These are phyloP conservation scores for Eilema sororculum DNA, from an alignment of 2,888 invertebrate genomes.

Conservation along the genomic window DNA sequence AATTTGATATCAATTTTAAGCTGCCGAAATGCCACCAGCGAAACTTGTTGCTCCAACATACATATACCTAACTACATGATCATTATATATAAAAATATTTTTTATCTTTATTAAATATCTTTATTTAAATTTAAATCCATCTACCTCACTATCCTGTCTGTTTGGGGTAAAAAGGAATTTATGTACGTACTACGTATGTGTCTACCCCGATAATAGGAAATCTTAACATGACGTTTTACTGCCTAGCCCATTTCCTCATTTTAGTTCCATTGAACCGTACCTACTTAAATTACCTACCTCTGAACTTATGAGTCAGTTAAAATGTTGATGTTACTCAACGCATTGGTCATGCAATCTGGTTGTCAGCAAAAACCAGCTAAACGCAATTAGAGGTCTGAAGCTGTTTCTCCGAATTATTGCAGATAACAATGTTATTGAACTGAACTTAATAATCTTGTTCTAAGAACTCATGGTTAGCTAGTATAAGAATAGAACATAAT, in stretches of 20 bases:
- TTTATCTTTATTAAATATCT: not conserved
- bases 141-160: too few relatives aligned
- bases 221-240: not conserved
- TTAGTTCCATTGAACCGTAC: conserved; percentile 18
- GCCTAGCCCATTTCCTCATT: conserved; percentile 23
- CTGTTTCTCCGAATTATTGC: conserved; percentile 59
- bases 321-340: conserved; percentile 71
- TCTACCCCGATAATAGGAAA: not conserved
- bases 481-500: conserved; percentile 55
- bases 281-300: conserved; percentile 26
- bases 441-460: conserved; percentile 60
- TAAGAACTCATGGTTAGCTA: conserved; percentile 51
- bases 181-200: too few relatives aligned
- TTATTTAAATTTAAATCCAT: too few relatives aligned
- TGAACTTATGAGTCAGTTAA: conserved; percentile 67
- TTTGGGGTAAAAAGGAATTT: not conserved
- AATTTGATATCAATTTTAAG: conserved; percentile 8
- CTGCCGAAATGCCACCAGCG: conserved; percentile 4
- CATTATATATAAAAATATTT: not conserved
- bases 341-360: conserved; percentile 76
- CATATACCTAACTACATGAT: not conserved
- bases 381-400: conserved; percentile 69
- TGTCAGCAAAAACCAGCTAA: conserved; percentile 73
- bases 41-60: not conserved
- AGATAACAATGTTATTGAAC: conserved; percentile 47